Base-by-base conservation (phyloP, 2,888 invertebrate species). In the Tethea ocularis region DNA sequence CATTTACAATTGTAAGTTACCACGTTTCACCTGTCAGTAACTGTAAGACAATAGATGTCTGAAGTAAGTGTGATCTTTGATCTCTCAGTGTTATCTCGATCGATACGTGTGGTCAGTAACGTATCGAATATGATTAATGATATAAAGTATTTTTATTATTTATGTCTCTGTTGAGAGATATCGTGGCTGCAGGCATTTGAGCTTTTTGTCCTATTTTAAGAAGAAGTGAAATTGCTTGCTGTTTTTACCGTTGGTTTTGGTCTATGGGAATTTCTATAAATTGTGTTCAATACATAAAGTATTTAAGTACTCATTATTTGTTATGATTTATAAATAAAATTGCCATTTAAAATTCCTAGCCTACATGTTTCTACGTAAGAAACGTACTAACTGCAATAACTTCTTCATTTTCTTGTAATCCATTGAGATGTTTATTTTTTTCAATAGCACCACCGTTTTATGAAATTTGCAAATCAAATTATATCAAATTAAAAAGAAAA, bases 11-110 rank as follows among this genome's bases (percentile, higher is more conserved):
- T 46, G 17, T 20, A 46, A 2, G n/a, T 17, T 6, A 41, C 17
- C 8, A 20, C 46, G 46, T 46, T 46, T 46, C 54, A 33, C 33
- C 33, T 54, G 33, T 54, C 54, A 17, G 13, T 54, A 20, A 54
- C 53, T 58, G 36, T 68, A 71, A 78, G 74, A 79, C 78, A 79
- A 79, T 78, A 71, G 69, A 62, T 62, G 66, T 58, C 29, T 61
- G 58, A 66, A 61, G 46, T 61, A 73, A 72, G 72, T 77, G 76
- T 70, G 72, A 74, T 72, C 72, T 68, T 20, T 23, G 55, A 72
- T 68, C 57, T 57, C 46, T 60, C 13, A n/a, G n/a, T 22, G 46
- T 69, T 72, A 79, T 78, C 78, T 68, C 62, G 74, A 71, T 72
- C 72, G 66, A 20, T 63, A 60, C 58, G 66, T 72, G 69, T 67